A percentile compares a stretch with the other conserved stretches of the same genome.
phyloP scores from a whole-genome alignment of 2,113 vertebrate genomes.

The Chascanopsetta lugubris region DNA sequence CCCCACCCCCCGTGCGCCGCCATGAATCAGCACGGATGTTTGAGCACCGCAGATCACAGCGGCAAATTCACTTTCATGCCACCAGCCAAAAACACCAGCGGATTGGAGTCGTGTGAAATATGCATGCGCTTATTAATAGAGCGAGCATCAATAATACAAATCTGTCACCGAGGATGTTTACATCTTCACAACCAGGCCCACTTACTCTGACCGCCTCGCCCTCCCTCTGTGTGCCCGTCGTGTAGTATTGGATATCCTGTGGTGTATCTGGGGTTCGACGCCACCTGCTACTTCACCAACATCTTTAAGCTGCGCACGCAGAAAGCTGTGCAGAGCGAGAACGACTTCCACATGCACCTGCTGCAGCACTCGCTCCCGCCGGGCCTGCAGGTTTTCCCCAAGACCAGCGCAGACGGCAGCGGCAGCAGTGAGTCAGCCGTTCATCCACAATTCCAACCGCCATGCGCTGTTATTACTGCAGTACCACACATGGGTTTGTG shows the following conservation, averaged over 20 bases:
- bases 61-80: conserved; percentile 9
- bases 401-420: conserved; percentile 71
- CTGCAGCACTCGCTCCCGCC: conserved; percentile 82
- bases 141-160: neutral
- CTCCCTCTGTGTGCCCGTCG: neutral
- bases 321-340: conserved; percentile 80
- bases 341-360: conserved; percentile 83
- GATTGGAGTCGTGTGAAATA: neutral
- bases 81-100: neutral
- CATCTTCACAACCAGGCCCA: neutral
- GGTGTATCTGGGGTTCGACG: conserved; percentile 84
- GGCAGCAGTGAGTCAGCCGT: conserved; percentile 69
- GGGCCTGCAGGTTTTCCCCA: conserved; percentile 81
- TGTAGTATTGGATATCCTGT: conserved; percentile 84
- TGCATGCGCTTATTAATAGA: neutral
- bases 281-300: conserved; percentile 85
- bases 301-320: conserved; percentile 83
- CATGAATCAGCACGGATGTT: neutral
- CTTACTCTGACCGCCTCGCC: conserved; percentile 2
- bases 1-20: neutral
- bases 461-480: neutral
- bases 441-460: too few relatives aligned
- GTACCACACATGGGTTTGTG: too few relatives aligned
- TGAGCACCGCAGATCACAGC: neutral
- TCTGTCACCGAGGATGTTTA: neutral